Base-by-base conservation (phyloP, 1,140 invertebrate species). In the Drosophila persimilis region DNA sequence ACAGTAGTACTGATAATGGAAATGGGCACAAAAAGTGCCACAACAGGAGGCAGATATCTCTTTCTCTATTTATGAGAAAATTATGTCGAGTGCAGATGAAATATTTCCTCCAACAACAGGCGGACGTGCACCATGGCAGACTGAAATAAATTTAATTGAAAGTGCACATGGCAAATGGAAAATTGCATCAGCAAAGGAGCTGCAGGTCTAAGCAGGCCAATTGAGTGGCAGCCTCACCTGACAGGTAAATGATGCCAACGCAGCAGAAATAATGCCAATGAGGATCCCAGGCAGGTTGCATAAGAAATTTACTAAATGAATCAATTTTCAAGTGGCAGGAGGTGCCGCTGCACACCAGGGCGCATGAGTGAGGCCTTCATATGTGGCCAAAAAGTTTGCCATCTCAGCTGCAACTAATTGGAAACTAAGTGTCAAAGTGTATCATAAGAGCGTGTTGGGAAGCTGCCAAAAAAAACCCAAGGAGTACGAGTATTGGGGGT, bases 301-400 rank as follows among this genome's bases (percentile, higher is more conserved):
- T 74, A 80, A 80, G 65, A 56, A 79, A 79, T 75, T 79, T 80
- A 47, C 15, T 20, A 75, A 80, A 72, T 80, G 72, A 80, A 80
- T 80, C 64, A 64, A 51, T 11, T 55, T 52, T 31, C 29, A 52
- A 26, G 61, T 35, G 24, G 39, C 45, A 60, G 20, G 39, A 17
- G 0, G 17, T 17, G 17, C 17, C 31, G 8, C 9, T 9, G 4
- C 13, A 20, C 41, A 6, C 2, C 47, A 5, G 48, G 35, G 29
- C 45, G 48, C 66, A 55, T 66, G 61, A 53, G 56, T 61, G 73
- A 77, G 52, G 50, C 20, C 24, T 15, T 3, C 7, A 13, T n/a
- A 13, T 15, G 13, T 39, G 11, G 1, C 35, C 35, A 13, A 35
- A 26, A 65, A 39, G 44, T 63, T 31, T 26, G 35, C n/a, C 39